Evolutionary conservation across 2,888 invertebrate genomes (phyloP).

Genomic region (Callimorpha dominula): DNA sequence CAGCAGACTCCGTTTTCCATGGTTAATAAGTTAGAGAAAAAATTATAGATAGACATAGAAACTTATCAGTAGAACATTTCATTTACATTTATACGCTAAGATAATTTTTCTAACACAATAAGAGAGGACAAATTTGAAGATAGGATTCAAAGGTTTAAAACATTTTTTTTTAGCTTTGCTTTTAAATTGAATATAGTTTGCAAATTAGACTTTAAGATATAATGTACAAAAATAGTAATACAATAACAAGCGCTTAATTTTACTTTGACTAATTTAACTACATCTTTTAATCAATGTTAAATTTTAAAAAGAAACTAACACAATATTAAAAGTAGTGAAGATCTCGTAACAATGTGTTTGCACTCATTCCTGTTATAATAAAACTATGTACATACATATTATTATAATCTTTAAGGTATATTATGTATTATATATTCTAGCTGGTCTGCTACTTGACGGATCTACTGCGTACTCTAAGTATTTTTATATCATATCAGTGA

Average conservation of each 20-base stretch:
- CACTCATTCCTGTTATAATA: conserved; percentile 4
- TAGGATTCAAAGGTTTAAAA: not conserved
- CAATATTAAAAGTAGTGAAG: not conserved
- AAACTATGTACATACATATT: conserved; percentile 11
- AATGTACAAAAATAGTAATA: not conserved
- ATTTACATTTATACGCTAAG: conserved; percentile 10
- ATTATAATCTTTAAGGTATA: conserved; percentile 20
- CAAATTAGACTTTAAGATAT: conserved; percentile 4
- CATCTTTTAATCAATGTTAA: not conserved
- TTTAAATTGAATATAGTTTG: conserved; percentile 2
- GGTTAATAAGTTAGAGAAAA: conserved; percentile 20
- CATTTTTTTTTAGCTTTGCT: not conserved
- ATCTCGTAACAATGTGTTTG: conserved; percentile 14
- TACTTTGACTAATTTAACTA: not conserved
- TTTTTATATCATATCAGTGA: not conserved
- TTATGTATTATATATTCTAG: conserved; percentile 19
- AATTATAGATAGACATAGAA: conserved; percentile 18
- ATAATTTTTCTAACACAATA: conserved; percentile 1
- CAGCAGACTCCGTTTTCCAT: conserved; percentile 41
- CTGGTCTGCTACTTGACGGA: conserved; percentile 12
- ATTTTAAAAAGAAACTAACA: not conserved
- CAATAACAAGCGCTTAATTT: not conserved
- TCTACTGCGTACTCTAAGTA: not conserved
- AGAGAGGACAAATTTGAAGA: conserved; percentile 3
- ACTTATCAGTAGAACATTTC: conserved; percentile 33